Conservation (phyloP, 2,888 invertebrate genomes). For the Drosophila subquinaria region DNA sequence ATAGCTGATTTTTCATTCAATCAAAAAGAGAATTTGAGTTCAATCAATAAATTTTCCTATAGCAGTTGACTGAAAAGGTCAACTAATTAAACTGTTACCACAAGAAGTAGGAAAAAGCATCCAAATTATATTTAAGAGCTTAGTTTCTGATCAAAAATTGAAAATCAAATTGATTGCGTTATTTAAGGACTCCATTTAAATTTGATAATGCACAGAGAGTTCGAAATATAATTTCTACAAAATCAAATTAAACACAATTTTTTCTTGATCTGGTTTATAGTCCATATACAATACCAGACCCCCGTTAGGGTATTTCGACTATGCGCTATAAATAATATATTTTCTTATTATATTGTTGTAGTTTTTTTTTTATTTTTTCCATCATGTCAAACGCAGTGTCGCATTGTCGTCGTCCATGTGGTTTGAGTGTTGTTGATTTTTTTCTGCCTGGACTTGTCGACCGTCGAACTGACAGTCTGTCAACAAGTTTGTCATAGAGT, state of each 20-base stretch:
- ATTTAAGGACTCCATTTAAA: too few species aligned
- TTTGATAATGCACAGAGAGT: too few species aligned
- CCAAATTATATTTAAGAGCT: background rate
- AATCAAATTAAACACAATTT: too few species aligned
- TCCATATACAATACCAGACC: too few species aligned
- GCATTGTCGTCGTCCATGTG: constrained; percentile 17
- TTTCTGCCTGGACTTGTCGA: constrained; percentile 14
- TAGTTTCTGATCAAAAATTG: too few species aligned
- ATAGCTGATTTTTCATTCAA: background rate
- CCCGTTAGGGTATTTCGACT: background rate
- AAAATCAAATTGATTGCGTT: too few species aligned
- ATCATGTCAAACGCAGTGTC: constrained; percentile 14
- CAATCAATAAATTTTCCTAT: too few species aligned
- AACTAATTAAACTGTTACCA: too few species aligned
- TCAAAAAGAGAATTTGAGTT: background rate
- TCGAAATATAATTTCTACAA: too few species aligned
- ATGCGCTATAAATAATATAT: background rate
- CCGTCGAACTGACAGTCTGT: constrained; percentile 61
- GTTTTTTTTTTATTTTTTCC: background rate
- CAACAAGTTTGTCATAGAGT: constrained; percentile 74
- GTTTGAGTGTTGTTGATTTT: constrained; percentile 16
- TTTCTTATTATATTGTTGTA: constrained; percentile 2
- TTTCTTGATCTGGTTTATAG: too few species aligned
- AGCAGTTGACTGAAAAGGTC: too few species aligned
- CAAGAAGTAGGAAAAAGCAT: too few species aligned